phyloP scores from a whole-genome alignment of 53 echinoderm and acorn worm genomes.

The Henricia sp. region DNA sequence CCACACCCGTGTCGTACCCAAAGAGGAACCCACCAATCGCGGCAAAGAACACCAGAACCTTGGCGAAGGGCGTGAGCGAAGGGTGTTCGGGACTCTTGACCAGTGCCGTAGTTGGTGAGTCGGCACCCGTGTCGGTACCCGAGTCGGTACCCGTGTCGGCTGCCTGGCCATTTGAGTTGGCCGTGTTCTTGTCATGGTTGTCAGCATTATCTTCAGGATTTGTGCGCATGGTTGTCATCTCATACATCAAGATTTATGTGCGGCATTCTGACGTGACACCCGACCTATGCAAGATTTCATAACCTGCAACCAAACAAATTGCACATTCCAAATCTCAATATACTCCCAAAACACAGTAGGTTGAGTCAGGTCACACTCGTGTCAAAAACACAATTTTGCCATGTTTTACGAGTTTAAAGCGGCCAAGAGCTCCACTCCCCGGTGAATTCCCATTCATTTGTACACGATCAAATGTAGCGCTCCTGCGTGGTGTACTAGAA shows the following conservation, averaged over 20 bases:
- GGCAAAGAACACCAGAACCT: slow-evolving; percentile 78
- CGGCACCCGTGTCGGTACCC: not conserved
- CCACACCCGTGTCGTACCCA: slow-evolving; percentile 96
- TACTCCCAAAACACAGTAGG: too few relatives aligned
- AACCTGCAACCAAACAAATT: too few relatives aligned
- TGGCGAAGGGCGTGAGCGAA: slow-evolving; percentile 55
- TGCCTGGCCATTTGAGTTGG: not conserved
- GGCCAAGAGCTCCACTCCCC: too few relatives aligned
- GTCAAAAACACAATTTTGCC: too few relatives aligned
- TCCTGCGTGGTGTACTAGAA: too few relatives aligned
- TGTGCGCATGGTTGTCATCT: not conserved
- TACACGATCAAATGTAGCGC: too few relatives aligned
- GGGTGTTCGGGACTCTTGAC: not conserved
- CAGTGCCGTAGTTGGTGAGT: not conserved
- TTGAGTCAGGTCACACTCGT: too few relatives aligned
- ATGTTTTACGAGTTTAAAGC: too few relatives aligned
- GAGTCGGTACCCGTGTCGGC: not conserved
- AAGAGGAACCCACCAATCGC: slow-evolving; percentile 95
- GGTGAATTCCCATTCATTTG: too few relatives aligned
- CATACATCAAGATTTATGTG: not conserved
- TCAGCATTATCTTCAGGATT: not conserved
- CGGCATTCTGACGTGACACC: not conserved
- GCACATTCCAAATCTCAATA: too few relatives aligned
- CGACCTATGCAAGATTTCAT: too few relatives aligned
- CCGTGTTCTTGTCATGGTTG: not conserved